These are phyloP conservation scores for Hozukius guyotensis DNA, from an alignment of 2,797 vertebrate species.

Conservation along the genomic window DNA sequence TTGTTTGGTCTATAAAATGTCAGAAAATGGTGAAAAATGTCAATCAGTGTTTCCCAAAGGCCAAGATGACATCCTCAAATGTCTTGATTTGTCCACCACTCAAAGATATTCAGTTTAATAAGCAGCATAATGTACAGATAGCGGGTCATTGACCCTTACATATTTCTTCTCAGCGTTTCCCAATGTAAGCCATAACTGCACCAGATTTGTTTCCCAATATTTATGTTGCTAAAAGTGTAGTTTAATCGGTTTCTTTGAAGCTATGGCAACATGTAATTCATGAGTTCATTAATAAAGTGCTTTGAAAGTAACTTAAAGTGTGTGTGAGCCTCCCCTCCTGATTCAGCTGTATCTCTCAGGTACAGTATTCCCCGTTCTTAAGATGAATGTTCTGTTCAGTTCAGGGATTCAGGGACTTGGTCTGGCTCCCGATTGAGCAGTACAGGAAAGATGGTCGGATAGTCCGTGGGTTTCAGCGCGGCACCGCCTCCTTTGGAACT, in stretches of 20 bases:
- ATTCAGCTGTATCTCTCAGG: not conserved
- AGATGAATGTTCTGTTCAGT: slow-evolving; percentile 81
- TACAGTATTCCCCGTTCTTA: not conserved
- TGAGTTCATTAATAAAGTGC: not conserved
- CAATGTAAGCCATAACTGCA: not conserved
- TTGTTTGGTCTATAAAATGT: too few relatives aligned
- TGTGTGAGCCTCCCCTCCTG: not conserved
- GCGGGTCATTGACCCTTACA: too few relatives aligned
- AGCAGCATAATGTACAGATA: too few relatives aligned
- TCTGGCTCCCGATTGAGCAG: slow-evolving; percentile 98
- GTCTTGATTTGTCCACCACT: too few relatives aligned
- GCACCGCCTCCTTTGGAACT: slow-evolving; percentile 97
- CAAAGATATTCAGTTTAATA: too few relatives aligned
- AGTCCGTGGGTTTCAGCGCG: slow-evolving; percentile 94
- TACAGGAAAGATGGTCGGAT: slow-evolving; percentile 97
- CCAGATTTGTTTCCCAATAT: not conserved
- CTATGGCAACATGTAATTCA: not conserved
- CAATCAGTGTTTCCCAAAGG: too few relatives aligned
- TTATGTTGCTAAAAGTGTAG: not conserved
- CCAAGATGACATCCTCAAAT: too few relatives aligned
- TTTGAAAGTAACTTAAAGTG: not conserved
- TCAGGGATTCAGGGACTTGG: slow-evolving; percentile 95
- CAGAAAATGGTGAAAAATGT: too few relatives aligned
- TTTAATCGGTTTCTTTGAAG: not conserved
- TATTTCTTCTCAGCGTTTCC: not conserved